Base-by-base conservation (phyloP, 1,140 invertebrate genomes). In the Drosophila triauraria region DNA sequence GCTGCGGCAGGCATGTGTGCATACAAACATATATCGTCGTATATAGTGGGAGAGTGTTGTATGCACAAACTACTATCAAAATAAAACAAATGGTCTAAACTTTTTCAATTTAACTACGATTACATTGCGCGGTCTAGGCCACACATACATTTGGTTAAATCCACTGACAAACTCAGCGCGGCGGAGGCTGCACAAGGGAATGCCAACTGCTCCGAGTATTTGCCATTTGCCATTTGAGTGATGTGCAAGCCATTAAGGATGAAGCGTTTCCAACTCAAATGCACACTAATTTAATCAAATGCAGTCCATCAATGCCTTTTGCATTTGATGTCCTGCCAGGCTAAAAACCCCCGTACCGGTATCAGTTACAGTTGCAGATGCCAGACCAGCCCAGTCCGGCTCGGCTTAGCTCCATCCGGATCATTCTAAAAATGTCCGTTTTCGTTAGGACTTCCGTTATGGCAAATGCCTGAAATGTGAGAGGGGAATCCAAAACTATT, bases 31-130 rank as follows among this genome's bases (percentile, higher is more conserved):
- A 51, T 51, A 35, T 35, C 32, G 32, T 30, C 27, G 5, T 2
- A 10, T 32, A 50, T 51, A 12, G 50, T 53, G 50, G 50, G 32
- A 7, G 51, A 50, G 46, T 44, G 32, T 20, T 56, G 20, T 32
- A 40, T 38, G 53, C 53, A 78, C 42, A 77, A 80, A 60, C 72
- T 71, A 57, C 72, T 65, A 76, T 80, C 62, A 72, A 85, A 80
- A 81, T 64, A 62, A 69, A 62, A 58, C 71, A 83, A 87, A 88
- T 62, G 75, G 58, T 40, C 32, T 35, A 87, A 90, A 90, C 69
- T 88, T 88, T 88, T 90, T 81, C 85, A 71, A 88, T 88, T 90
- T 74, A 85, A 78, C 62, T 69, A 51, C 85, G 80, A 88, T 90
- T 84, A 90, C 74, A 80, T 78, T 71, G 75, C 75, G 69, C 65